Evolutionary conservation across 2,888 invertebrate species (phyloP), one percentile per base, ranked within the genome.

Genomic region (Callosobruchus maculatus): DNA sequence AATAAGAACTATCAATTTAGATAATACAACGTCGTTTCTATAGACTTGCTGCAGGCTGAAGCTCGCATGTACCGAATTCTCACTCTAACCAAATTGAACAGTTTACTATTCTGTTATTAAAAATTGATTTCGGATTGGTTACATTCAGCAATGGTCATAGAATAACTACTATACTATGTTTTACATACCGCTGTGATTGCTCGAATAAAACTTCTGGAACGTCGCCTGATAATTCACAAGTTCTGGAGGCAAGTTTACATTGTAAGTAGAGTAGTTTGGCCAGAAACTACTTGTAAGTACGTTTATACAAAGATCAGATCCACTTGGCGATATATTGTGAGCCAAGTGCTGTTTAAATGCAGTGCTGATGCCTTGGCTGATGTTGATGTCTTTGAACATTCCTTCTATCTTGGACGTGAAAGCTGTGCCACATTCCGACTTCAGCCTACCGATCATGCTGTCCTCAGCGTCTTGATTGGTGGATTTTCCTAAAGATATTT

Each of bases 361-460:
- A 78, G 93, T 92, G 88, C 96, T 97, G 78, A 99, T 94, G 84
- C 97, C 97, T 86, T 96, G 95, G 75, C 98, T 98, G 67, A 98
- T 89, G 85, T 98, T 98, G 94, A 99, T 98, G 83, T 99, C 99
- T 85, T 98, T 98, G 86, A 99, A 99, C 99, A 99, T 99, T 80
- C 98, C 98, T 87, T 99, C 99, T 20, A 99, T 89, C 87, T 99
- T 99, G 78, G 96, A 95, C 0, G 99, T 99, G 87, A 99, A 99
- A 0, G 95, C 97, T 67, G 97, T 96, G 0, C 99, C 99, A 85
- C 99, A 99, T 89, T 99, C 99, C 86, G 97, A 96, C 85, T 98
- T 98, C 79, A 99, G 89, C 87, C 99, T 99, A 21, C 96, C 95
- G 26, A 99, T 89, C 98, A 99, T 99, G 20, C 97, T 96, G 85